A percentile compares a stretch with the other conserved stretches of the same genome.
Evolutionary conservation across 2,113 vertebrate species (phyloP).

Genomic region (Salvelinus alpinus): DNA sequence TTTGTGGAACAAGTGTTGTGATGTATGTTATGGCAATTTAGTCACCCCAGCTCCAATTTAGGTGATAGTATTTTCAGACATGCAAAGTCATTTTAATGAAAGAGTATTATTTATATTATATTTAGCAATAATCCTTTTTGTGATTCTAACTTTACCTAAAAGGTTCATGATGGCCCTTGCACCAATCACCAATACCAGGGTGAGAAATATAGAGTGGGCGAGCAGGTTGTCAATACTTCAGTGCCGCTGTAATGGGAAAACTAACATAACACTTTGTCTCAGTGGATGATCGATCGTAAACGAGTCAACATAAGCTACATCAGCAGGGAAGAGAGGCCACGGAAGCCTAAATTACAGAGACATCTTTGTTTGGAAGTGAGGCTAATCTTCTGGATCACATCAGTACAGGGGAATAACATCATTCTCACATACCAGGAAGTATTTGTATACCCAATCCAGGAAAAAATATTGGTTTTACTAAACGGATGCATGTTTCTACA

Average conservation of each 20-base stretch:
- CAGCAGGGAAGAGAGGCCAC: slow-evolving; percentile 32
- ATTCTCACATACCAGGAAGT: neutral
- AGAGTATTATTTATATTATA: neutral
- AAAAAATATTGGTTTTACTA: neutral
- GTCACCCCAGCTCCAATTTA: neutral
- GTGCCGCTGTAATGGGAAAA: slow-evolving; percentile 43
- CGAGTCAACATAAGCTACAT: slow-evolving; percentile 31
- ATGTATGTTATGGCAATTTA: no score
- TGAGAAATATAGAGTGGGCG: slow-evolving; percentile 16
- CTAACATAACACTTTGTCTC: slow-evolving; percentile 46
- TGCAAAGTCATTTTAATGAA: neutral
- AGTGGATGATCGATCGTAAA: slow-evolving; percentile 45
- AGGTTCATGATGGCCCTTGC: neutral
- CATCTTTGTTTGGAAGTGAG: slow-evolving; percentile 31
- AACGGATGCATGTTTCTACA: neutral
- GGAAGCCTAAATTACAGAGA: slow-evolving; percentile 44
- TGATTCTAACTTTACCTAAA: slow-evolving; percentile 4
- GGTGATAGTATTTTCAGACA: neutral
- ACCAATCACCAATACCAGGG: slow-evolving; percentile 3
- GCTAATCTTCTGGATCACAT: slow-evolving; percentile 54
- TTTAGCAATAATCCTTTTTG: neutral
- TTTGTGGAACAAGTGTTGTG: no score
- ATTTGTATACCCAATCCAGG: neutral
- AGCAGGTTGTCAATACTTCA: slow-evolving; percentile 42
- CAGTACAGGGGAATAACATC: slow-evolving; percentile 27